Percentiles rank a stretch among this genome's conserved stretches.
Conservation (phyloP, 2,888 invertebrate genomes). For the Clanis bilineata region DNA sequence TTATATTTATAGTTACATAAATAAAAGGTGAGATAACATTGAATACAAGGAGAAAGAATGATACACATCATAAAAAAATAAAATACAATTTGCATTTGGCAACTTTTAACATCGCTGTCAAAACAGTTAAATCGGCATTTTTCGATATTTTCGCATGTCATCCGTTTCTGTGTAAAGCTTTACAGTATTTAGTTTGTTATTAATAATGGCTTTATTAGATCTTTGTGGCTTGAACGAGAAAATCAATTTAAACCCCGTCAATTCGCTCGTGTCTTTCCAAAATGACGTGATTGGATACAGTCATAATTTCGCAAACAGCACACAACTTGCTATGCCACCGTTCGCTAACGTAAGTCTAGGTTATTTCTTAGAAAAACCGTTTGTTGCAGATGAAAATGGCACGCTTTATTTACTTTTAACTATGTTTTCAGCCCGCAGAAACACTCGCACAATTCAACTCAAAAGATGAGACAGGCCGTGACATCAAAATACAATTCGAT, state of each 20-base stretch:
- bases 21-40: too few species aligned
- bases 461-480: conserved; percentile 87
- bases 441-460: conserved; percentile 84
- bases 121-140: conserved; percentile 43
- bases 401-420: conserved; percentile 17
- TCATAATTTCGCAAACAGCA: conserved; percentile 83
- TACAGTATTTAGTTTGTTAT: conserved; percentile 88
- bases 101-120: conserved; percentile 18
- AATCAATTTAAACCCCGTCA: conserved; percentile 79
- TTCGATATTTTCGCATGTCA: conserved; percentile 71
- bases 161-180: conserved; percentile 36
- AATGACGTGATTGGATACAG: conserved; percentile 83
- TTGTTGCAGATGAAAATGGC: background rate
- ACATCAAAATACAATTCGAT: conserved; percentile 94
- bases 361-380: conserved; percentile 16
- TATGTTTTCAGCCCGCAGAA: conserved; percentile 57
- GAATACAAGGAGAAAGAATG: too few species aligned
- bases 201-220: conserved; percentile 90
- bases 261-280: conserved; percentile 78
- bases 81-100: background rate
- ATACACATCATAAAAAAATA: too few species aligned
- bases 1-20: too few species aligned
- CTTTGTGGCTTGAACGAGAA: conserved; percentile 87
- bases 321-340: conserved; percentile 89
- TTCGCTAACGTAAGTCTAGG: conserved; percentile 86